Evolutionary conservation across 2,888 invertebrate species (phyloP).

Genomic region (Drosophila mulleri): DNA sequence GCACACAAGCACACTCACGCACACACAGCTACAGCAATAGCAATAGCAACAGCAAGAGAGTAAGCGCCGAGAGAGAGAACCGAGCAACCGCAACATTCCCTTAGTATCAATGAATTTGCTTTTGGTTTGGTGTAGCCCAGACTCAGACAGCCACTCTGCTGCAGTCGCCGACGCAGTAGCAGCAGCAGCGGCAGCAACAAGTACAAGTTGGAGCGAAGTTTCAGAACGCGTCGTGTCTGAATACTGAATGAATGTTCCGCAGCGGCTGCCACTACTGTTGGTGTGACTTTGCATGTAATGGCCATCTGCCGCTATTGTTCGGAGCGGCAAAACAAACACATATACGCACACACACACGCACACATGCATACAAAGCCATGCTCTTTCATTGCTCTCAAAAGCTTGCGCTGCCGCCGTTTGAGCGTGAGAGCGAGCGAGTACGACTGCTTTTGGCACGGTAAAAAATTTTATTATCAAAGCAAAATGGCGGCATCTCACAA

Average conservation of each 20-base stretch:
- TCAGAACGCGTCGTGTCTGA: constrained; percentile 13
- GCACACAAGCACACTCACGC: constrained; percentile 14
- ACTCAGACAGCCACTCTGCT: not conserved
- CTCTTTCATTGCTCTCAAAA: constrained; percentile 45
- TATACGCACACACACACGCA: constrained; percentile 29
- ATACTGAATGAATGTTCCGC: constrained; percentile 56
- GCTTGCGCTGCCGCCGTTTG: constrained; percentile 23
- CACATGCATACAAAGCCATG: too few relatives aligned
- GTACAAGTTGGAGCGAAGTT: constrained; percentile 15
- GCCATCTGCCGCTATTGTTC: constrained; percentile 47
- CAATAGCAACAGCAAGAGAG: not conserved
- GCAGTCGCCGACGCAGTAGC: constrained; percentile 9
- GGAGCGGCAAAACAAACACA: constrained; percentile 58
- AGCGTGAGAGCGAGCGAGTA: constrained; percentile 27
- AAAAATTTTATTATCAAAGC: constrained; percentile 72
- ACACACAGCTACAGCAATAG: constrained; percentile 12
- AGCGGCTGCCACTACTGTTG: constrained; percentile 49
- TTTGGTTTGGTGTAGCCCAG: constrained; percentile 11
- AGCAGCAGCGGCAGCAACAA: constrained; percentile 46
- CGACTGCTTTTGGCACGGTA: constrained; percentile 64
- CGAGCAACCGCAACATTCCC: constrained; percentile 24
- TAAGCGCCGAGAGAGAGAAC: not conserved
- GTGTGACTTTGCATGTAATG: constrained; percentile 78
- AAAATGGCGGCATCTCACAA: constrained; percentile 65
- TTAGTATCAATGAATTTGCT: constrained; percentile 67